Evolutionary conservation across 1,140 invertebrate species (phyloP).

Genomic region (Tetraneura akinire): DNA sequence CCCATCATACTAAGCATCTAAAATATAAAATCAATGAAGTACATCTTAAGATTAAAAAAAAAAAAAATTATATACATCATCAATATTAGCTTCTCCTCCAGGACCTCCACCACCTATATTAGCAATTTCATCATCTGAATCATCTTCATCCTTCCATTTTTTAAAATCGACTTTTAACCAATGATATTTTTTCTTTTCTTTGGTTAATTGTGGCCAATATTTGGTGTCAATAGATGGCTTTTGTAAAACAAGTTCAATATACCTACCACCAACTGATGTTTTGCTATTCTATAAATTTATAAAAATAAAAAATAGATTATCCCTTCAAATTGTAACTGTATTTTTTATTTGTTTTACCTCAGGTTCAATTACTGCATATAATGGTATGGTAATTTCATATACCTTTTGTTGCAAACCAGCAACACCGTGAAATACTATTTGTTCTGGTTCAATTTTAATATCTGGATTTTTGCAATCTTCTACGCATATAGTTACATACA

Average conservation of each 20-base stretch:
- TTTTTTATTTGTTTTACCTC: conserved; percentile 66
- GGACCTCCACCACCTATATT: conserved; percentile 63
- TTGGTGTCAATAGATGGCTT: conserved; percentile 70
- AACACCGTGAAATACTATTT: conserved; percentile 80
- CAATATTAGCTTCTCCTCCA: conserved; percentile 56
- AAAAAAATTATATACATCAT: conserved; percentile 29
- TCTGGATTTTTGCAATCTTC: conserved; percentile 86
- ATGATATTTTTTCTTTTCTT: conserved; percentile 86
- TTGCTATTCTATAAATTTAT: conserved; percentile 62
- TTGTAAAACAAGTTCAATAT: conserved; percentile 74
- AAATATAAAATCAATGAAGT: conserved; percentile 22
- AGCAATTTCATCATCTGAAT: conserved; percentile 64
- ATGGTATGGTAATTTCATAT: conserved; percentile 81
- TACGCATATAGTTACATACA: conserved; percentile 86
- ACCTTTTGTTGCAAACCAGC: conserved; percentile 82
- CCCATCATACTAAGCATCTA: conserved; percentile 56
- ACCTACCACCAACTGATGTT: conserved; percentile 66
- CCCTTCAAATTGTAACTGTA: conserved; percentile 1
- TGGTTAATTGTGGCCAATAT: conserved; percentile 86
- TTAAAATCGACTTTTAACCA: conserved; percentile 97
- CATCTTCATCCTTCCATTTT: conserved; percentile 95
- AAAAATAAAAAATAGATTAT: neutral
- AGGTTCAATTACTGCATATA: conserved; percentile 79
- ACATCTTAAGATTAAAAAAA: conserved; percentile 46
- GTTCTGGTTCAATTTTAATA: conserved; percentile 78